A percentile compares a stretch with the other conserved stretches of the same genome.
These are phyloP conservation scores for Phengaris alcon DNA, from an alignment of 2,888 invertebrate species.

Conservation along the genomic window DNA sequence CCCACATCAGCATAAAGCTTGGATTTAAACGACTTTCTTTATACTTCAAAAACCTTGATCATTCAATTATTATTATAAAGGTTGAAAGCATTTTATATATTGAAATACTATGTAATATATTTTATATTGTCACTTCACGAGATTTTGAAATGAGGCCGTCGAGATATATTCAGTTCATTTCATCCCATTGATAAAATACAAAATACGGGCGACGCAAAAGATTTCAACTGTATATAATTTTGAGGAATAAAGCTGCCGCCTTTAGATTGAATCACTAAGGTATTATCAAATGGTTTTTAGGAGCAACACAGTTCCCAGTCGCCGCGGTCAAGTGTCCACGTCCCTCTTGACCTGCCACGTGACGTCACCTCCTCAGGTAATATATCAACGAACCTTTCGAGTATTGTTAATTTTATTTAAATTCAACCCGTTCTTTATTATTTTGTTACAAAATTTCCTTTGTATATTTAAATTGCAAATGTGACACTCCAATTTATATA, in stretches of 20 bases:
- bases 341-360: conserved; percentile 63
- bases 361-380: conserved; percentile 38
- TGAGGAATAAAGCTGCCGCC: conserved; percentile 5
- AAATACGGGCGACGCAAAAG: background rate
- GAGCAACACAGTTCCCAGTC: too few relatives aligned
- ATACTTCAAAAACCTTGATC: background rate
- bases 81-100: too few relatives aligned
- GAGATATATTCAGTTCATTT: conserved; percentile 13
- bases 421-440: background rate
- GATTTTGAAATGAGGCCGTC: background rate
- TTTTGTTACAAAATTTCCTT: background rate
- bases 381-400: conserved; percentile 32
- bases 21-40: background rate
- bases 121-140: background rate
- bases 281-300: background rate
- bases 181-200: background rate
- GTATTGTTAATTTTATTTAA: conserved; percentile 29
- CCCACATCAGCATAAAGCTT: conserved; percentile 23
- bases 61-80: too few relatives aligned
- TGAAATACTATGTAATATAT: background rate
- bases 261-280: background rate
- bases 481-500: background rate
- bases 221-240: conserved; percentile 4
- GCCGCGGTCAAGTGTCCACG: conserved; percentile 63
- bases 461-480: background rate